Evolutionary conservation across 2,888 invertebrate species (phyloP).

Genomic region (Cyclophora albipunctata): DNA sequence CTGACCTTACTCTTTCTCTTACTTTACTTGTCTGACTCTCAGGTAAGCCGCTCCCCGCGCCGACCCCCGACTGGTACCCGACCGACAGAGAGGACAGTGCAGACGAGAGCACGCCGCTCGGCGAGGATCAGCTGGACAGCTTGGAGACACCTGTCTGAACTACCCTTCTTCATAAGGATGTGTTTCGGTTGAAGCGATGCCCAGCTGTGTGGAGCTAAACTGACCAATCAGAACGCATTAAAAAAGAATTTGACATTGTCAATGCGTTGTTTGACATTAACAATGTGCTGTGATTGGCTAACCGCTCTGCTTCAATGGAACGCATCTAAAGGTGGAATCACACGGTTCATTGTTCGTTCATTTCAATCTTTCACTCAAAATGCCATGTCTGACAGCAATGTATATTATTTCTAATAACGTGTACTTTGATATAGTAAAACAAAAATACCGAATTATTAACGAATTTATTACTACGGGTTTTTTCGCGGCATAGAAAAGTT

Average conservation of each 20-base stretch:
- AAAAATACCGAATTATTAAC: no score
- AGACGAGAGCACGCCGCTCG: background rate
- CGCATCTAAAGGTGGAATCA: background rate
- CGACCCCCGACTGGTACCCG: conserved; percentile 4
- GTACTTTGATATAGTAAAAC: no score
- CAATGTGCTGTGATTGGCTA: background rate
- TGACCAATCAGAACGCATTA: background rate
- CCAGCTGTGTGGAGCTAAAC: background rate
- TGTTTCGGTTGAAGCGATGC: background rate
- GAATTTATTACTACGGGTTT: no score
- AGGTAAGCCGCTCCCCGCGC: conserved; percentile 1
- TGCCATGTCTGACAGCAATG: no score
- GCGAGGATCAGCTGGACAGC: conserved; percentile 3
- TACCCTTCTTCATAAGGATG: background rate
- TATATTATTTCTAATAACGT: no score
- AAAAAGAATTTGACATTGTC: background rate
- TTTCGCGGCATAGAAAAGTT: no score
- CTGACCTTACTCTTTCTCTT: no score
- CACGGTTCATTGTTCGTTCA: background rate
- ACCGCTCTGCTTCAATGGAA: background rate
- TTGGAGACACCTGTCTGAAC: conserved; percentile 40
- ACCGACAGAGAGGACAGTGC: background rate
- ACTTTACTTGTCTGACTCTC: background rate
- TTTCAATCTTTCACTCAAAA: background rate
- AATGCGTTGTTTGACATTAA: background rate